Conservation (phyloP, 1,140 invertebrate species). For the Brachionus paranguensis region DNA sequence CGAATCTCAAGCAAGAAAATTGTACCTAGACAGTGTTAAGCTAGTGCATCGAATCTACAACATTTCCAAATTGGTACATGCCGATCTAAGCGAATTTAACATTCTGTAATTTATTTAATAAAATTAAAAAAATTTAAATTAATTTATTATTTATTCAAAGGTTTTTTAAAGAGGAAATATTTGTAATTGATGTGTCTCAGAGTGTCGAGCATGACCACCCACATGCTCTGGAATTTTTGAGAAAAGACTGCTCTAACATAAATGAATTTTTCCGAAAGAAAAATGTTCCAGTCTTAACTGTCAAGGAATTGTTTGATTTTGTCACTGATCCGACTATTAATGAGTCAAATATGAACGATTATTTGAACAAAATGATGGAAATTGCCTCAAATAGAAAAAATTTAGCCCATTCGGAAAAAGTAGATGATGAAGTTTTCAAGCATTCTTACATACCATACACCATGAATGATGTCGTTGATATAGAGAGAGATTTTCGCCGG, state of each 20-base stretch:
- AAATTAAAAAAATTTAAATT: neutral
- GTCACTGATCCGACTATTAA: slow-evolving; percentile 81
- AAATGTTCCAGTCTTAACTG: slow-evolving; percentile 68
- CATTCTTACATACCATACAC: slow-evolving; percentile 87
- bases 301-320: slow-evolving; percentile 90
- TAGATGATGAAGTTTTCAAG: slow-evolving; percentile 70
- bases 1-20: slow-evolving; percentile 56
- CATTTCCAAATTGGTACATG: slow-evolving; percentile 86
- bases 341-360: slow-evolving; percentile 69
- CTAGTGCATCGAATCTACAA: slow-evolving; percentile 89
- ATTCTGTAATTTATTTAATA: slow-evolving; percentile 46
- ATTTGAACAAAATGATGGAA: slow-evolving; percentile 54
- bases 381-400: slow-evolving; percentile 46
- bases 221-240: slow-evolving; percentile 82
- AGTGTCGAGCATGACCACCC: slow-evolving; percentile 96
- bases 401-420: slow-evolving; percentile 50
- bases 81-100: slow-evolving; percentile 94
- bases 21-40: slow-evolving; percentile 82
- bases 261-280: slow-evolving; percentile 83
- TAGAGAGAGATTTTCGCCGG: slow-evolving; percentile 69
- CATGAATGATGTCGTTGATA: slow-evolving; percentile 80
- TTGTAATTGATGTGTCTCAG: slow-evolving; percentile 95
- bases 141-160: neutral
- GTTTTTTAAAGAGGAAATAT: slow-evolving; percentile 71
- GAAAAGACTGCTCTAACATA: slow-evolving; percentile 89